These are phyloP conservation scores for Neomonachus schauinslandi DNA, from an alignment of 2,113 vertebrate species.

Conservation along the genomic window DNA sequence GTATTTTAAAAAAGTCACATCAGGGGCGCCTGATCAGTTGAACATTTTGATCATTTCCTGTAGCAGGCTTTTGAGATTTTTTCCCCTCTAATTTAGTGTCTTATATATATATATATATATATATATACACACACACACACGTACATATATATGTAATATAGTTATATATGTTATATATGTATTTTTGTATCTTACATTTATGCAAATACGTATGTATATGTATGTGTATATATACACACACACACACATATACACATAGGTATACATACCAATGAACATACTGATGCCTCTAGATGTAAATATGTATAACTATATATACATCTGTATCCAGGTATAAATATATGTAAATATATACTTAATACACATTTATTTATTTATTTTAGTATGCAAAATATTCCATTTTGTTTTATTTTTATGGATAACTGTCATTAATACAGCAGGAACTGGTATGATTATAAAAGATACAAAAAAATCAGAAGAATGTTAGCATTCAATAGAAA, in stretches of 20 bases:
- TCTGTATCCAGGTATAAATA: neutral
- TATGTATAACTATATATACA: neutral
- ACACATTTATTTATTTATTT: too few relatives aligned
- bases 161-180: neutral
- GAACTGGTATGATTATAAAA: conserved; percentile 67
- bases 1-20: neutral
- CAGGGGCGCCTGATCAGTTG: neutral
- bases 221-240: neutral
- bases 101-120: neutral
- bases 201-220: neutral
- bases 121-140: neutral
- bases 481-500: conserved; percentile 64
- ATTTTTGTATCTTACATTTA: neutral
- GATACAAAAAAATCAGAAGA: conserved; percentile 53
- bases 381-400: conserved; percentile 64
- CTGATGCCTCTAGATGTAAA: neutral
- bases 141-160: too few relatives aligned
- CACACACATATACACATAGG: neutral
- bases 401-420: conserved; percentile 54
- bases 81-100: neutral
- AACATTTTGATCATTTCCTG: neutral
- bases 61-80: neutral
- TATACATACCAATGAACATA: neutral
- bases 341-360: neutral
- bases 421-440: conserved; percentile 61